Percentiles rank a stretch among this genome's conserved stretches.
Evolutionary conservation across 2,113 vertebrate genomes (phyloP).

Genomic region (Microcebus ravelobensis): DNA sequence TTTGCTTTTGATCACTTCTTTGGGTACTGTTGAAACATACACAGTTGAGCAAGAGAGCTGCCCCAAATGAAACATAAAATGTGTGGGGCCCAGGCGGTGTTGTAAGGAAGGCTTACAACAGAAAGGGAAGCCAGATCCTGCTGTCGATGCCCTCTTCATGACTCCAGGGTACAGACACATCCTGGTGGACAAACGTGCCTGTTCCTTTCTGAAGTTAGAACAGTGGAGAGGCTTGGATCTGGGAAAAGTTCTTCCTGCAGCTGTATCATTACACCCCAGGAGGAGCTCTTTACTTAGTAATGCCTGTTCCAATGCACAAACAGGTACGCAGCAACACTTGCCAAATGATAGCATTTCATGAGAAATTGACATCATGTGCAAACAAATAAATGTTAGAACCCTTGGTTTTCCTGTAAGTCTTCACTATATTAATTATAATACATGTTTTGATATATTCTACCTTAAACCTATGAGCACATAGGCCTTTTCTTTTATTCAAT

Average conservation of each 20-base stretch:
- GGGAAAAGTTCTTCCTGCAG: not conserved
- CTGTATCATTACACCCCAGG: not conserved
- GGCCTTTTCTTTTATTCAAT: constrained; percentile 9
- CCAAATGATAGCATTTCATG: not conserved
- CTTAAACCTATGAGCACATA: not conserved
- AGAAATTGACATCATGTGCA: not conserved
- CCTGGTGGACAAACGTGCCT: not conserved
- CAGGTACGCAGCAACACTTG: not conserved
- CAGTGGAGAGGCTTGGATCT: not conserved
- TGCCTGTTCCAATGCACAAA: not conserved
- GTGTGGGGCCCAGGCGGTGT: not conserved
- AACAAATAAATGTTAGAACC: not conserved
- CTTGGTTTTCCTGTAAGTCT: not conserved
- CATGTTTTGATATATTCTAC: not conserved
- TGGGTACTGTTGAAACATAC: not conserved
- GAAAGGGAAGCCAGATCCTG: not conserved
- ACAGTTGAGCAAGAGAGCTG: not conserved
- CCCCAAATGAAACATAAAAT: not conserved
- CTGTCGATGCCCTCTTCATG: not conserved
- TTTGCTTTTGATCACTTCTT: constrained; percentile 27
- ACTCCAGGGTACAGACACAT: not conserved
- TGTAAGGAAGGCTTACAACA: not conserved
- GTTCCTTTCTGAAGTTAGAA: not conserved
- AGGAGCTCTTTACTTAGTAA: not conserved
- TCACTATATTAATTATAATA: not conserved